Evolutionary conservation across 2,888 invertebrate species (phyloP).

Genomic region (Drepanosiphum platanoidis): DNA sequence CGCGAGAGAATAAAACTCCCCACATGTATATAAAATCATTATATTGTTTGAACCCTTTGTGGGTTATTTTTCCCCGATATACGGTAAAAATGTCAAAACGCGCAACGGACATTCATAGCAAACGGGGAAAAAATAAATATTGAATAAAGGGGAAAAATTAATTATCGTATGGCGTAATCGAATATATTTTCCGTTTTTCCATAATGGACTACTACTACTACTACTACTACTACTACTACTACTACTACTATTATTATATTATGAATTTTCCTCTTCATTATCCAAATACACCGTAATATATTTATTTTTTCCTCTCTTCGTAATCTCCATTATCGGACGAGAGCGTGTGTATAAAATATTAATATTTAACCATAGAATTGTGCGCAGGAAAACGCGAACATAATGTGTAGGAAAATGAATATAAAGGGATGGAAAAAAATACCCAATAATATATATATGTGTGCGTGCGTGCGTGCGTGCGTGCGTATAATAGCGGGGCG

Average conservation of each 20-base stretch:
- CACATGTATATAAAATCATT: background rate
- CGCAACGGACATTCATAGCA: background rate
- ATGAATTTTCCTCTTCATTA: slow-evolving; percentile 27
- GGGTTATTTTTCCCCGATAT: background rate
- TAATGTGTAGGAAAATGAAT: background rate
- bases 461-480: background rate
- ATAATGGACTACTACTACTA: slow-evolving; percentile 18
- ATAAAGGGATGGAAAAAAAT: slow-evolving; percentile 32
- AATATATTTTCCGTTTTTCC: slow-evolving; percentile 12
- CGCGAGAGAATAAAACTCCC: slow-evolving; percentile 6
- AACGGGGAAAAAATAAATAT: background rate
- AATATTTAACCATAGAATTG: background rate
- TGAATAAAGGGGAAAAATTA: slow-evolving; percentile 30
- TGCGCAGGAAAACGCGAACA: slow-evolving; percentile 10
- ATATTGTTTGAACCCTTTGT: slow-evolving; percentile 13
- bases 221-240: no score
- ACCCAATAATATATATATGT: slow-evolving; percentile 26
- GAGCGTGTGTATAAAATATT: background rate
- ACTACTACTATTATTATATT: no score
- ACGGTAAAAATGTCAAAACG: slow-evolving; percentile 20
- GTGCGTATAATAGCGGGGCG: background rate
- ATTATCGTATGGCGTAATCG: slow-evolving; percentile 8
- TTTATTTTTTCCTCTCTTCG: background rate
- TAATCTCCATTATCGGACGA: background rate
- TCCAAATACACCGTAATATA: background rate